Base-by-base conservation (phyloP, 2,888 invertebrate species). In the Cheilosia vulpina region DNA sequence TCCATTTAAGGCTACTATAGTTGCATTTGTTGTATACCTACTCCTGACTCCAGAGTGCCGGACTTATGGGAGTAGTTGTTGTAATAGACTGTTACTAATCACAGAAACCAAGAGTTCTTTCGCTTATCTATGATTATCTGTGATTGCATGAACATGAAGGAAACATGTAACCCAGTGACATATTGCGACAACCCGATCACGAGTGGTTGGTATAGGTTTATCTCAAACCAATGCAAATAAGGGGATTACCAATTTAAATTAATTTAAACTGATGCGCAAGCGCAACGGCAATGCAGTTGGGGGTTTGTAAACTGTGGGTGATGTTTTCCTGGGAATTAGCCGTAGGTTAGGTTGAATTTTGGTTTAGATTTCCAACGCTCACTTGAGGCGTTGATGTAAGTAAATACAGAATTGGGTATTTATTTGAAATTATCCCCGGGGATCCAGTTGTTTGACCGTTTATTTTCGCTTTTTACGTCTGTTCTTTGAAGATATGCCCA, bases 151-250 rank as follows among this genome's bases (percentile, higher is more conserved):
- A 65, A 83, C 79, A 79, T 69, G 50, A 52, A n/a, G 11, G 50
- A 17, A 58, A 63, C 83, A 69, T 83, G 78, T 83, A 52, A 69
- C 58, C 66, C 50, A 52, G 55, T 79, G 83, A 79, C 73, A 79
- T 79, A 83, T 79, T 79, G 83, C 68, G 79, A 83, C 79, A 83
- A 73, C 52, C 63, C 43, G 41, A 53, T 69, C 83, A 83, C 83
- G 79, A 83, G 38, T 11, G 27, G 53, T 41, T 27, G 38, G 45
- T 71, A 6, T 27, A 6, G 24, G 34, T 19, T 17, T 27, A 47
- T 58, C 24, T 17, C 21, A 6, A 19, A n/a, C 7, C 15, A 45
- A 55, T 45, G 13, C 55, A 68, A 68, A 55, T 45, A 58, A 38
- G 69, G 47, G 58, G 31, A 55, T n/a, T 31, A 43, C 7, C 55